Base-by-base conservation (phyloP, 2,888 invertebrate genomes). In the Diloba caeruleocephala region DNA sequence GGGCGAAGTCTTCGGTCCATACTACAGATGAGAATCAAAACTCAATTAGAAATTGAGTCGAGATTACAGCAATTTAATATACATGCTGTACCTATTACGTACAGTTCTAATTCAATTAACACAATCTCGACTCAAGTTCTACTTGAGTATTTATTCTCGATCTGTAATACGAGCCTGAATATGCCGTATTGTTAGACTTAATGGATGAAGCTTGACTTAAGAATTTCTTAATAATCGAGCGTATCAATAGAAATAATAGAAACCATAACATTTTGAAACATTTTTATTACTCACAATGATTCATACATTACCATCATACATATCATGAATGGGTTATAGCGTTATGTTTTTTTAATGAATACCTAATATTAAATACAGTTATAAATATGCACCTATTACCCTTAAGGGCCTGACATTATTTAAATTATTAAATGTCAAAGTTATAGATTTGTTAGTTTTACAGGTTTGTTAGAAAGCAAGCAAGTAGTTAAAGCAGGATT, bases 271-370 rank as follows among this genome's bases (percentile, higher is more conserved):
- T 82, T 85, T 87, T 76, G 39, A 74, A 76, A 81, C 78, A 76
- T 82, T 82, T 87, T 88, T 88, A 84, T 88, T 71, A 73, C 65
- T 70, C 58, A 52, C 84, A 88, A 87, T 89, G 84, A 88, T 81
- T 85, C 84, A 89, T 70, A 71, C 87, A 88, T 81, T 82, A 82
- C 79, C 85, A 87, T 77, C 88, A 89, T 85, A 89, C 89, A 91
- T 89, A 87, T 90, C n/a, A n/a, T 80, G 85, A 87, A 90, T 90
- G 89, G 86, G 78, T 76, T 84, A 79, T 85, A 71, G 87, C 84
- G 84, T 88, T 77, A 81, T 82, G 89, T 88, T 87, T 83, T 85
- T 62, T 65, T 55, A 65, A 65, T 71, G 74, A 71, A 45, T 84
- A 81, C 65, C 77, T 74, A 70, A 74, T 76, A 79, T 85, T 85